Percentiles rank a stretch among this genome's conserved stretches.
phyloP scores from a whole-genome alignment of 2,888 invertebrate species.

The Ellobium chinense region DNA sequence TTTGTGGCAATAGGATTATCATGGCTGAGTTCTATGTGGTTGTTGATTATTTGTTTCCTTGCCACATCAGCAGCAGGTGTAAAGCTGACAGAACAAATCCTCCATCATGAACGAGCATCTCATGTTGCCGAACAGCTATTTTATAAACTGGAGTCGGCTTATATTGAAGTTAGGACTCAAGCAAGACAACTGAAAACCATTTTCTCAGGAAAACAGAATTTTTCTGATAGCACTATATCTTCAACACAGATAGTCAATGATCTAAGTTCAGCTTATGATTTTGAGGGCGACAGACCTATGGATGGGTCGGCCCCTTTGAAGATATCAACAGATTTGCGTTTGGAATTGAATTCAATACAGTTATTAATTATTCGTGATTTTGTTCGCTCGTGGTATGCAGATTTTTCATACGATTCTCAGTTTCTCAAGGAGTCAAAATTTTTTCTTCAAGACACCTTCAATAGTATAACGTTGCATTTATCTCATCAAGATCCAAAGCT shows the following conservation, averaged over 20 bases:
- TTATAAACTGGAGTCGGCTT: constrained; percentile 30
- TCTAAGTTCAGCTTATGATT: not conserved
- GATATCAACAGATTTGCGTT: constrained; percentile 7
- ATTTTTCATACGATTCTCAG: constrained; percentile 57
- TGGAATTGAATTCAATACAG: constrained; percentile 49
- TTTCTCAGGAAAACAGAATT: not conserved
- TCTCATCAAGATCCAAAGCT: constrained; percentile 28
- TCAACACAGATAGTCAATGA: constrained; percentile 7
- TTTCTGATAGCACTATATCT: not conserved
- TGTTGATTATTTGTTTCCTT: not conserved
- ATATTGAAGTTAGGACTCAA: not conserved
- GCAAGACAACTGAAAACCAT: not conserved
- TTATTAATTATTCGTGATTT: constrained; percentile 60
- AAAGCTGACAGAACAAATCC: constrained; percentile 23
- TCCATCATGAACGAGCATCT: constrained; percentile 16
- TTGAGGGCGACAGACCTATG: not conserved
- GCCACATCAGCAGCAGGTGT: not conserved
- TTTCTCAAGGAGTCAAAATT: constrained; percentile 55
- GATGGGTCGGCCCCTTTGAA: not conserved
- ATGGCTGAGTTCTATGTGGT: constrained; percentile 23
- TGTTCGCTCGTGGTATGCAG: constrained; percentile 65
- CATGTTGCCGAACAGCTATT: constrained; percentile 12
- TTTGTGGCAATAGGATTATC: constrained; percentile 3
- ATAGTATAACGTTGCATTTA: not conserved
- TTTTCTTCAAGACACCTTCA: constrained; percentile 30